Conservation (phyloP, 2,888 invertebrate genomes). For the Habrosyne pyritoides region DNA sequence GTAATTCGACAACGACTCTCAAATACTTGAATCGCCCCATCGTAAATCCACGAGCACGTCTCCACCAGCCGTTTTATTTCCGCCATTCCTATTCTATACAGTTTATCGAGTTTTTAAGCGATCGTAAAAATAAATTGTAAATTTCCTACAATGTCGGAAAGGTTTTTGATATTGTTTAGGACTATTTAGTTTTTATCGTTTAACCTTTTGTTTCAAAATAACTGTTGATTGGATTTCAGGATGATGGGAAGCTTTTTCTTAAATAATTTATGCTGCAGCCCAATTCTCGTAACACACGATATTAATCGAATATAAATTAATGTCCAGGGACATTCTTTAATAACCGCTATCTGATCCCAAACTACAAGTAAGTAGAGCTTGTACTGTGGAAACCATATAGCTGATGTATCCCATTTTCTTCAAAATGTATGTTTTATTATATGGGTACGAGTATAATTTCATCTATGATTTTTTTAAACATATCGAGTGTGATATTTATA, state of each 20-base stretch:
- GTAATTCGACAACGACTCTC: not conserved
- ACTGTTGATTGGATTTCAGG: not conserved
- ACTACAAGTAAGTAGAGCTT: too few species aligned
- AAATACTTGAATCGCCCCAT: not conserved
- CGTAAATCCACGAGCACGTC: constrained; percentile 6
- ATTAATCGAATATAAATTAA: too few species aligned
- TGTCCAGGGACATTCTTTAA: too few species aligned
- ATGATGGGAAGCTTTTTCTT: not conserved
- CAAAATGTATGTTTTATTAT: too few species aligned
- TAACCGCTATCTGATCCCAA: too few species aligned
- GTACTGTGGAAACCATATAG: too few species aligned
- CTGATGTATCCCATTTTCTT: too few species aligned
- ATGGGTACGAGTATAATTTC: too few species aligned
- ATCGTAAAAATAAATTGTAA: constrained; percentile 49
- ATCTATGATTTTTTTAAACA: too few species aligned
- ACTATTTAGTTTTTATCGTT: constrained; percentile 28
- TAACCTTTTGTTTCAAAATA: not conserved
- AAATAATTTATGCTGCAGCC: too few species aligned
- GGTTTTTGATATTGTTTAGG: constrained; percentile 31
- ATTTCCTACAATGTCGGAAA: constrained; percentile 31
- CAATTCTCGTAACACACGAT: too few species aligned
- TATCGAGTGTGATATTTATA: too few species aligned
- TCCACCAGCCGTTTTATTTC: constrained; percentile 33
- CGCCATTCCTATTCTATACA: constrained; percentile 44
- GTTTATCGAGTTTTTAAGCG: constrained; percentile 48